Conservation (phyloP, 2,888 invertebrate genomes). For the Trisateles emortualis region DNA sequence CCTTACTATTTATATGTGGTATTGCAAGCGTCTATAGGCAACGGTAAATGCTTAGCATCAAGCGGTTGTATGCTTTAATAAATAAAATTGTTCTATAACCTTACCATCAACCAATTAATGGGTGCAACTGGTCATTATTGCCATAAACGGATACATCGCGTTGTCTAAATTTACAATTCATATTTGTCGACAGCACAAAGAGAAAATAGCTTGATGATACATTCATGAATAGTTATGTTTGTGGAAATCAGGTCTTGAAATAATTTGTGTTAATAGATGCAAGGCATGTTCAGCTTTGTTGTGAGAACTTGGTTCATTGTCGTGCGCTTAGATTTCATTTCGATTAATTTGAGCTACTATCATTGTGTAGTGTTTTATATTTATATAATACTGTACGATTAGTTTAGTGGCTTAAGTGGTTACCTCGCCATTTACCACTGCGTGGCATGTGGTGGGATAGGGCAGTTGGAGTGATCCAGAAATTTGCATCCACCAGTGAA, state of each 20-base stretch:
- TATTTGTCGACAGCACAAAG: neutral
- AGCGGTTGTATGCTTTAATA: too few species aligned
- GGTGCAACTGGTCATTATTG: neutral
- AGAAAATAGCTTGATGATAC: neutral
- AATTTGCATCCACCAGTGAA: too few species aligned
- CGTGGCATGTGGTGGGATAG: too few species aligned
- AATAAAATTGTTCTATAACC: too few species aligned
- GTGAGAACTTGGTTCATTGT: neutral
- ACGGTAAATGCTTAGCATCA: too few species aligned
- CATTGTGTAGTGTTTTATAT: neutral
- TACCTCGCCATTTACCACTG: too few species aligned
- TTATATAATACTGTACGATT: too few species aligned
- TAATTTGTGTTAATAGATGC: slow-evolving; percentile 1
- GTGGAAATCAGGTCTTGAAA: neutral
- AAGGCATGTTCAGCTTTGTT: neutral
- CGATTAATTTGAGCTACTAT: neutral
- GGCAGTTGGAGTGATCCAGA: too few species aligned
- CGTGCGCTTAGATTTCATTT: neutral
- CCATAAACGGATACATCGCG: neutral
- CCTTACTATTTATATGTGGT: too few species aligned
- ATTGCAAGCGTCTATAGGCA: too few species aligned
- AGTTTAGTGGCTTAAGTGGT: too few species aligned
- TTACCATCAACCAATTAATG: neutral
- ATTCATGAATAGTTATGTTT: neutral
- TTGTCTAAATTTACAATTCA: neutral